Conservation (phyloP, 92 coral and sea anemone species). For the Epizoanthus stellaris region DNA sequence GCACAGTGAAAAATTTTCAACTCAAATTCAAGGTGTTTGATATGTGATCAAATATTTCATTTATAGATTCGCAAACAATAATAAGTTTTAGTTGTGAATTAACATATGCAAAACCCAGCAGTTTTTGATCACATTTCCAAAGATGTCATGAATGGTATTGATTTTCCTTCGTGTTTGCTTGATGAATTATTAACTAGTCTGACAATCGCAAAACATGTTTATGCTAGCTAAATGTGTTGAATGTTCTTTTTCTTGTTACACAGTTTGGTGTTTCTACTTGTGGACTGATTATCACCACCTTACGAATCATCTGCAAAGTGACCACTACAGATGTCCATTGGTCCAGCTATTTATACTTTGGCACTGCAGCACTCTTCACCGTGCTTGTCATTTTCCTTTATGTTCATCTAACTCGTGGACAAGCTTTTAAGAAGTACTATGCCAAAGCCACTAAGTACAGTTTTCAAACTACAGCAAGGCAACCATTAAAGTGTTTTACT, state of each 20-base stretch:
- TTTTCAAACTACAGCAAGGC: conserved; percentile 66
- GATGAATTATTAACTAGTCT: no score
- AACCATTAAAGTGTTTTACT: conserved; percentile 75
- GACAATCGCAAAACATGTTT: no score
- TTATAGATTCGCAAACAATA: no score
- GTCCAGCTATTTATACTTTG: conserved; percentile 90
- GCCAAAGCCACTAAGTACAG: conserved; percentile 72
- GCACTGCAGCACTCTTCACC: conserved; percentile 71
- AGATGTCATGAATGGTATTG: no score
- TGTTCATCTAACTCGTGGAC: conserved; percentile 72
- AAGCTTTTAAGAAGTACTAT: conserved; percentile 82
- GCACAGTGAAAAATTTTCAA: no score
- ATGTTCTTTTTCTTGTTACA: not conserved
- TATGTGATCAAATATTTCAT: no score
- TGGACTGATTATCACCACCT: conserved; percentile 75
- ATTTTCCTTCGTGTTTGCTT: no score
- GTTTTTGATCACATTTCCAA: no score
- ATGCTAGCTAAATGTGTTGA: no score
- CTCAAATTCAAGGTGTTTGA: no score
- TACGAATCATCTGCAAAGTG: conserved; percentile 78
- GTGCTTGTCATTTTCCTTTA: conserved; percentile 71
- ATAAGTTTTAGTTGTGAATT: no score
- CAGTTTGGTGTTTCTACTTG: conserved; percentile 92
- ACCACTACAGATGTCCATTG: conserved; percentile 79
- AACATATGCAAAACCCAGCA: no score